Base-by-base conservation (phyloP, 1,140 invertebrate species). In the Gryllus bimaculatus region DNA sequence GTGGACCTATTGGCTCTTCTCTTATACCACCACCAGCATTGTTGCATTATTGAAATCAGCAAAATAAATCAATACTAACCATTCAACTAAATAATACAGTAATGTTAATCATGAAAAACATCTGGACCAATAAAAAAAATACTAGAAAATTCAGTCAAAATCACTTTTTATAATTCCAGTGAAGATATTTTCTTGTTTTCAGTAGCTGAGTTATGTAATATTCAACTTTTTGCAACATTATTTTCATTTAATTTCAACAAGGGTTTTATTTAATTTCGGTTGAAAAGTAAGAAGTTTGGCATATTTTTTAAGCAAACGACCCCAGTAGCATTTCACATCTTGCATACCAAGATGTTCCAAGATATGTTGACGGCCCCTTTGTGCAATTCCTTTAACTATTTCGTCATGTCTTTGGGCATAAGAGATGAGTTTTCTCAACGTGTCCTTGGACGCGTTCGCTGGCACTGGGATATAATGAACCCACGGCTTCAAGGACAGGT, bases 381-480 rank as follows among this genome's bases (percentile, higher is more conserved):
- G 84, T n/a, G 96, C 96, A 80, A 99, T 98, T 84, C 92, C 86
- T 84, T 91, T 87, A 2, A 91, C 92, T 76, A 96, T 79, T 8
- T 88, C 85, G 84, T 98, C 94, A 87, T 98, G 90, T 75, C 90
- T 87, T 82, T 89, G 89, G 18, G 93, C 93, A 89, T 96, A 98
- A 76, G 73, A 73, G 12, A 78, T 48, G 73, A 47, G 81, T 84
- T 84, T 88, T 88, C 89, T 87, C 8, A 96, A 86, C 80, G 94
- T 89, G 79, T 91, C 84, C 85, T 93, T 87, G 47, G 85, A 89
- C 48, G 93, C 91, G 83, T 91, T 89, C 77, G 89, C 89, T n/a
- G 89, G 86, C 1, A 99, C 90, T 8, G 97, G 97, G 82, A 99
- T 90, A 84, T 97, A 99, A 88, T 99, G 97, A 75, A 97, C 90